Percentiles rank a stretch among this genome's conserved stretches.
Conservation (phyloP, 2,113 vertebrate species). For the Prochilodus magdalenae region DNA sequence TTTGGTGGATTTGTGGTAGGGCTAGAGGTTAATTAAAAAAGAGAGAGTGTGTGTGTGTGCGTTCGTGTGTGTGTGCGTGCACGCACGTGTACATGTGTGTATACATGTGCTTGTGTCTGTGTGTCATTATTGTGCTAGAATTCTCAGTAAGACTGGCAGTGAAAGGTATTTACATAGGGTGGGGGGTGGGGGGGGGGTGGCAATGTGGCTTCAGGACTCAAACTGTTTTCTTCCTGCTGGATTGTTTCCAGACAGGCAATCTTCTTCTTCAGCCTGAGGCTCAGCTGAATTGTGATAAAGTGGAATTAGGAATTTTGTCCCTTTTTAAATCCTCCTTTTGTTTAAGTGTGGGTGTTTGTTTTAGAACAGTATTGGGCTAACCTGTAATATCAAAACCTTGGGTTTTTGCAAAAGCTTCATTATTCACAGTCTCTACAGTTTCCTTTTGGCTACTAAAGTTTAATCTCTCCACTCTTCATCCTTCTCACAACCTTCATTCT, state of each 20-base stretch:
- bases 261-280: neutral
- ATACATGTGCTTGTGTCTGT: neutral
- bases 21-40: constrained; percentile 57
- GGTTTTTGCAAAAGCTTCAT: too few relatives aligned
- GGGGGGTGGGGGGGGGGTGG: too few relatives aligned
- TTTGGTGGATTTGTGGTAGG: constrained; percentile 40
- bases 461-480: too few relatives aligned
- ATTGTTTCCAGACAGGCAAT: neutral
- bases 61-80: constrained; percentile 18
- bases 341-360: neutral
- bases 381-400: too few relatives aligned
- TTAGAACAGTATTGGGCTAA: too few relatives aligned
- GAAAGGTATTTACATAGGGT: neutral
- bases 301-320: neutral
- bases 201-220: neutral
- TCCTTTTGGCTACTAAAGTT: too few relatives aligned
- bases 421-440: too few relatives aligned
- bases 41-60: constrained; percentile 10
- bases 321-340: neutral
- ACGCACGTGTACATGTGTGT: constrained; percentile 16
- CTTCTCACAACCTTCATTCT: too few relatives aligned
- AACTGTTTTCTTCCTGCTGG: neutral
- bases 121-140: constrained; percentile 39
- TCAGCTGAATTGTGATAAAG: neutral
- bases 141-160: constrained; percentile 8